Conservation (phyloP, 2,797 vertebrate species). For the Mus caroli region DNA sequence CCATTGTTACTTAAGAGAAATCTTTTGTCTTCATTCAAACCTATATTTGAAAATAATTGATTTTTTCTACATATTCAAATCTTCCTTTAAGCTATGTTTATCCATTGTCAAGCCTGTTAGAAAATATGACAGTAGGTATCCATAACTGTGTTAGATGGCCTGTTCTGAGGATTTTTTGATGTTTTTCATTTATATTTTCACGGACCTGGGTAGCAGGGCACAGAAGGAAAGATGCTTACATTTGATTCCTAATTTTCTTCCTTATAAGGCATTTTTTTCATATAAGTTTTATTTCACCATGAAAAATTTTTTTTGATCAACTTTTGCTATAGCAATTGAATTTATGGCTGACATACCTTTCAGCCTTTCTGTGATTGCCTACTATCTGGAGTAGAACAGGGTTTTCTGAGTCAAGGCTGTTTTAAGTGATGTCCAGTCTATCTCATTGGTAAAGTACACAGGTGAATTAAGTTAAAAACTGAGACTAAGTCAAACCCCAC, state of each 20-base stretch:
- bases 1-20: constrained; percentile 70
- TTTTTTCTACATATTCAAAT: constrained; percentile 80
- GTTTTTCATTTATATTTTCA: constrained; percentile 64
- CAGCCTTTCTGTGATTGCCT: constrained; percentile 2
- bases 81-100: constrained; percentile 63
- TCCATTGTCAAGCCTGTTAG: constrained; percentile 45
- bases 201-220: constrained; percentile 5
- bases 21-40: constrained; percentile 72
- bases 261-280: background rate
- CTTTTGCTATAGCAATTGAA: background rate
- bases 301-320: constrained; percentile 58
- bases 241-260: background rate
- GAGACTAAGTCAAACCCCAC: constrained; percentile 16
- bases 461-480: constrained; percentile 39
- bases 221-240: constrained; percentile 51
- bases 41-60: constrained; percentile 80
- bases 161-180: constrained; percentile 61
- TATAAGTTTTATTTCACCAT: constrained; percentile 12
- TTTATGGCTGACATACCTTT: background rate
- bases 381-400: constrained; percentile 4
- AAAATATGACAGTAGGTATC: constrained; percentile 58
- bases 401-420: constrained; percentile 44
- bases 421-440: background rate
- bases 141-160: constrained; percentile 3
- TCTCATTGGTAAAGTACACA: background rate